Percentiles rank a stretch among this genome's conserved stretches.
Conservation (phyloP, 2,888 invertebrate species). For the Microctonus hyperodae region DNA sequence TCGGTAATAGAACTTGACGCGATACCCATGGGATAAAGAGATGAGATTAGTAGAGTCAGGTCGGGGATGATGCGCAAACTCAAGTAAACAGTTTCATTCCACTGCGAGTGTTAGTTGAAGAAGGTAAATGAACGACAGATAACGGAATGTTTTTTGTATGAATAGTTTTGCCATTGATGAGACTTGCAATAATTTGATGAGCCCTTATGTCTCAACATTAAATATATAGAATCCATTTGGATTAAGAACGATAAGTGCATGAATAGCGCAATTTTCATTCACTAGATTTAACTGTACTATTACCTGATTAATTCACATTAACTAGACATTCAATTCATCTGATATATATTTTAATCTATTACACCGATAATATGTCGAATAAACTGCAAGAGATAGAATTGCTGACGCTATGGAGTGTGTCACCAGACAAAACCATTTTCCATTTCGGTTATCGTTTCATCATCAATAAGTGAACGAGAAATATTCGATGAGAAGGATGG, state of each 20-base stretch:
- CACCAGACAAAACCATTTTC: constrained; percentile 37
- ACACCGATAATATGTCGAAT: background rate
- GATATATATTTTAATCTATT: background rate
- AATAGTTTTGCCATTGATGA: constrained; percentile 47
- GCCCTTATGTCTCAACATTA: background rate
- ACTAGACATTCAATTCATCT: background rate
- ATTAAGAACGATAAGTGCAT: background rate
- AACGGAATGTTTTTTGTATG: constrained; percentile 38
- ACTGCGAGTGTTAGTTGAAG: background rate
- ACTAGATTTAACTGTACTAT: constrained; percentile 19
- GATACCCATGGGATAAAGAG: background rate
- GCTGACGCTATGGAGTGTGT: constrained; percentile 34
- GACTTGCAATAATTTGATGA: constrained; percentile 48
- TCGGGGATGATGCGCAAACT: constrained; percentile 19
- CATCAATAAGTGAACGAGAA: background rate
- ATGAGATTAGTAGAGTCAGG: background rate
- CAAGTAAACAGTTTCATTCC: constrained; percentile 24
- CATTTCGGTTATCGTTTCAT: constrained; percentile 39
- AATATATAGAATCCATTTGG: constrained; percentile 21
- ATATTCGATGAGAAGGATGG: background rate
- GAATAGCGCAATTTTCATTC: constrained; percentile 5
- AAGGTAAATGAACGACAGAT: background rate
- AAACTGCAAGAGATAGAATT: constrained; percentile 15
- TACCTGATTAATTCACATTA: background rate
- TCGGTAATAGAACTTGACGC: constrained; percentile 34